Conservation (phyloP, 2,888 invertebrate genomes). For the Panopea generosa region DNA sequence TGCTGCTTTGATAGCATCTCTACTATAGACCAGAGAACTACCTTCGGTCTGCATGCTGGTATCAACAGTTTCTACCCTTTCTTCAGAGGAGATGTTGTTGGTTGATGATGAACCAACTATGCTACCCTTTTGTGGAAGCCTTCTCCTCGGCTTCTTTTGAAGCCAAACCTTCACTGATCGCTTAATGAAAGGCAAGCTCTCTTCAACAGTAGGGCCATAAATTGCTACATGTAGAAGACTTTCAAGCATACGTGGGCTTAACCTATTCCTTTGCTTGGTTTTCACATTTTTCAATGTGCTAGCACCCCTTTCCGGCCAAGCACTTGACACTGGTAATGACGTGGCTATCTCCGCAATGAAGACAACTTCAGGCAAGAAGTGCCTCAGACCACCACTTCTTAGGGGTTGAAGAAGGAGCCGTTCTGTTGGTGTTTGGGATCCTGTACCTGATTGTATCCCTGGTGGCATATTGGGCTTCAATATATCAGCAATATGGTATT, state of each 20-base stretch:
- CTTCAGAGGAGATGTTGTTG: too few relatives aligned
- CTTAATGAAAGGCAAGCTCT: too few relatives aligned
- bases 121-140: too few relatives aligned
- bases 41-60: too few relatives aligned
- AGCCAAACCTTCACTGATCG: too few relatives aligned
- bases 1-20: too few relatives aligned
- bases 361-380: background rate
- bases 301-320: background rate
- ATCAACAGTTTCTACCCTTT: too few relatives aligned
- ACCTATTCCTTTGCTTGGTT: background rate
- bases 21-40: too few relatives aligned
- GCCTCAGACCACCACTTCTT: background rate
- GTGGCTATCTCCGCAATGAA: background rate
- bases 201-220: background rate
- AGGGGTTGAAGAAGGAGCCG: background rate
- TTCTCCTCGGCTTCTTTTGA: too few relatives aligned
- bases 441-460: background rate
- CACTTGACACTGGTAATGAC: background rate
- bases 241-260: background rate
- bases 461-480: background rate
- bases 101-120: too few relatives aligned
- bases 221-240: background rate
- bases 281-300: too few relatives aligned
- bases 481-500: background rate
- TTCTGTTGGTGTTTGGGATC: conserved; percentile 1